phyloP scores from a whole-genome alignment of 2,888 invertebrate genomes.

The Apamea epomidion region DNA sequence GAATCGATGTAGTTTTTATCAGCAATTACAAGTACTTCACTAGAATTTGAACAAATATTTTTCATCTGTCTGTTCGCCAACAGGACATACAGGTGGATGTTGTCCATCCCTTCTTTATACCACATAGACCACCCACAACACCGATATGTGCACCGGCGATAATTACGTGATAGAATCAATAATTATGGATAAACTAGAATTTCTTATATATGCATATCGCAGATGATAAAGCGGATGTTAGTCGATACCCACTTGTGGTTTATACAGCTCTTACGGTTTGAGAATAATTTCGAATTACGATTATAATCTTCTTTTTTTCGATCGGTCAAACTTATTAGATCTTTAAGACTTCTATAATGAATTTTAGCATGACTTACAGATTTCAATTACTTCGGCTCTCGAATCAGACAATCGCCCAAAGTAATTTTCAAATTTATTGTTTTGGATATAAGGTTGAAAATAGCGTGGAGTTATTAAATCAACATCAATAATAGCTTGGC shows the following conservation, averaged over 20 bases:
- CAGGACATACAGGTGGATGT: not conserved
- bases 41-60: not conserved
- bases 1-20: not conserved
- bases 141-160: not conserved
- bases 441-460: not conserved
- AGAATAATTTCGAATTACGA: constrained; percentile 33
- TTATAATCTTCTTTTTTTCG: constrained; percentile 48
- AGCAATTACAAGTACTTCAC: not conserved
- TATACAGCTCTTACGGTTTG: not conserved
- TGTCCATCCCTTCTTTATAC: not conserved
- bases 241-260: not conserved
- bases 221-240: constrained; percentile 26
- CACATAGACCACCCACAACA: constrained; percentile 26
- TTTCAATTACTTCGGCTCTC: constrained; percentile 61
- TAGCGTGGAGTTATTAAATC: constrained; percentile 48
- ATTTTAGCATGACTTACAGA: constrained; percentile 67
- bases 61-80: not conserved
- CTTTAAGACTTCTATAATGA: constrained; percentile 64
- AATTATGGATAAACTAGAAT: constrained; percentile 15
- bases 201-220: not conserved
- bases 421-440: constrained; percentile 9
- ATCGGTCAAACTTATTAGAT: constrained; percentile 59
- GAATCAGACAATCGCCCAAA: not conserved
- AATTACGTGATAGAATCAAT: constrained; percentile 8
- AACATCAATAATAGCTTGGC: constrained; percentile 63